Conservation (phyloP, 1,140 invertebrate genomes). For the Trialeurodes vaporariorum region DNA sequence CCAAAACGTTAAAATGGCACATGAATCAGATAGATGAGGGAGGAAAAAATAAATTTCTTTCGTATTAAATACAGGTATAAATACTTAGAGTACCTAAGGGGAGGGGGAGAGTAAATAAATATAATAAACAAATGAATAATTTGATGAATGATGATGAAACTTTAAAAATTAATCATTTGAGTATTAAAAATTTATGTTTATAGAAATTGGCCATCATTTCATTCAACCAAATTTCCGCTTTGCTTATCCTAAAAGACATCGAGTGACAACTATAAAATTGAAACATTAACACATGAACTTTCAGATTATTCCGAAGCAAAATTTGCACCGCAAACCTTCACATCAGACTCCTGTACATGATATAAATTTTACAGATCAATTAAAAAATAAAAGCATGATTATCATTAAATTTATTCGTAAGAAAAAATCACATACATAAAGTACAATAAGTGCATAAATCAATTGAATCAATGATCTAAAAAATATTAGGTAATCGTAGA, state of each 20-base stretch:
- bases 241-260: background rate
- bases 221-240: background rate
- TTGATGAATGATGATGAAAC: too few species aligned
- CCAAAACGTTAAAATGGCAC: background rate
- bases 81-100: too few species aligned
- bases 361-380: conserved; percentile 1
- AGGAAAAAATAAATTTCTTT: background rate
- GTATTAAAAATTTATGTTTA: background rate
- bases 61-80: background rate
- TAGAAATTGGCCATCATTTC: background rate
- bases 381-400: background rate
- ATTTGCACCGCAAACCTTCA: background rate
- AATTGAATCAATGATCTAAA: background rate
- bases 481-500: background rate
- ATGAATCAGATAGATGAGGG: background rate
- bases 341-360: background rate
- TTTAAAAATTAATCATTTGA: background rate
- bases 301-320: background rate
- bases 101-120: background rate
- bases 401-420: background rate
- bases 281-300: background rate
- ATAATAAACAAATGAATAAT: background rate
- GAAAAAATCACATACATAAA: background rate
- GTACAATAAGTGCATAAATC: background rate
- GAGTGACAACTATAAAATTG: background rate